Evolutionary conservation across 2,113 vertebrate genomes (phyloP), one percentile per base, ranked within the genome.

Genomic region (Origma solitaria): DNA sequence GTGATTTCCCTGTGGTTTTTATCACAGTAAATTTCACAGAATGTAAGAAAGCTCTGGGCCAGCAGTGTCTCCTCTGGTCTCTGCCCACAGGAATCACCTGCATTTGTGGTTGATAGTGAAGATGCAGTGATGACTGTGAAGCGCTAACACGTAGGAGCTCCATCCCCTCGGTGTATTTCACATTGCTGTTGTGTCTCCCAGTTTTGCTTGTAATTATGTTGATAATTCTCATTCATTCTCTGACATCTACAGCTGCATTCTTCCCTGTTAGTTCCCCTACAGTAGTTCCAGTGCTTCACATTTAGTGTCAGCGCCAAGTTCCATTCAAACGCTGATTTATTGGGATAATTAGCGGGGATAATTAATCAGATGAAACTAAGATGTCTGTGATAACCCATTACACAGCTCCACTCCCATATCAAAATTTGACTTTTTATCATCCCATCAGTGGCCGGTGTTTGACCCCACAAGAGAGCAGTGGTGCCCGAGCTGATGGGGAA

Each of bases 381-480:
- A 66, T 58, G 27, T 42, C 64, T 70, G 51, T 75, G 60, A 56
- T 61, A 84, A 60, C 33, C 2, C 66, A 30, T 47, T 50, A 37
- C 33, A 42, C 51, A 85, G 42, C 72, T 60, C 35, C 31, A 35
- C 49, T 88, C 38, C 47, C 9, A 2, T 54, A 53, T 88, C 60
- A 69, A 51, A 51, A 51, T 27, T 51, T 51, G 50, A 25, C 50
- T 51, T 27, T 88, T 78, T 71, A 50, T 86, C 45, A 42, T 66
- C 37, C 50, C 35, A 7, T 66, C 42, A 53, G 37, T 38, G 51
- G 24, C 57, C 0, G 0, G 2, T 31, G 31, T 85, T 83, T 68
- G 24, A 76, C 58, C 33, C 35, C 6, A 1, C 33, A 51, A 60
- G n/a, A 3, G 0, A 65, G 28, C 90, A 21, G 8, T 0, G 0